A percentile compares a stretch with the other conserved stretches of the same genome.
Conservation (phyloP, 2,113 vertebrate species). For the Siniperca knerii region DNA sequence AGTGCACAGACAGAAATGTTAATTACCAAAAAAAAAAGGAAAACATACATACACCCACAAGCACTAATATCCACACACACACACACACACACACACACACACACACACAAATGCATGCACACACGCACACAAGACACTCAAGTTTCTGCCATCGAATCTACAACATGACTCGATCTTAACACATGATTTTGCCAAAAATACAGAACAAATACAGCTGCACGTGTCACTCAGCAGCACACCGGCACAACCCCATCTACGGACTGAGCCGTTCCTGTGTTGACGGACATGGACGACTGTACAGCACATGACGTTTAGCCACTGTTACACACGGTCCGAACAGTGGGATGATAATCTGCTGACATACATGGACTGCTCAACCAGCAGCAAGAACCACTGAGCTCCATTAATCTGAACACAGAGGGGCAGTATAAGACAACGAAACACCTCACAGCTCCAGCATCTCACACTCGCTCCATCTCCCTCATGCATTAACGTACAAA, state of each 20-base stretch:
- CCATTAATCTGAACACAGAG: constrained; percentile 38
- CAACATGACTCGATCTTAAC: constrained; percentile 1
- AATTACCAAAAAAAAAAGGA: neutral
- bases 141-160: neutral
- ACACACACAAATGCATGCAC: constrained; percentile 6
- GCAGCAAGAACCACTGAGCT: constrained; percentile 32
- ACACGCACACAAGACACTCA: constrained; percentile 11
- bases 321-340: constrained; percentile 13
- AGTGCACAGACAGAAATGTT: constrained; percentile 36
- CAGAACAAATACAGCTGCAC: constrained; percentile 20
- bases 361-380: neutral
- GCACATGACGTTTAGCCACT: constrained; percentile 7
- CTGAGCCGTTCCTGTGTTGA: neutral
- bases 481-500: constrained; percentile 55
- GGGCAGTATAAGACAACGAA: constrained; percentile 31
- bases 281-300: neutral
- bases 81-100: constrained; percentile 13
- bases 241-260: constrained; percentile 20
- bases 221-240: constrained; percentile 36
- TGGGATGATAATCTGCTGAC: constrained; percentile 5
- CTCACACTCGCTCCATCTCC: neutral
- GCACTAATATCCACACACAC: neutral
- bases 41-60: neutral
- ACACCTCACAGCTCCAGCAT: neutral
- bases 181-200: constrained; percentile 11